Evolutionary conservation across 2,888 invertebrate species (phyloP).

Genomic region (Cryptocephalus moraei): DNA sequence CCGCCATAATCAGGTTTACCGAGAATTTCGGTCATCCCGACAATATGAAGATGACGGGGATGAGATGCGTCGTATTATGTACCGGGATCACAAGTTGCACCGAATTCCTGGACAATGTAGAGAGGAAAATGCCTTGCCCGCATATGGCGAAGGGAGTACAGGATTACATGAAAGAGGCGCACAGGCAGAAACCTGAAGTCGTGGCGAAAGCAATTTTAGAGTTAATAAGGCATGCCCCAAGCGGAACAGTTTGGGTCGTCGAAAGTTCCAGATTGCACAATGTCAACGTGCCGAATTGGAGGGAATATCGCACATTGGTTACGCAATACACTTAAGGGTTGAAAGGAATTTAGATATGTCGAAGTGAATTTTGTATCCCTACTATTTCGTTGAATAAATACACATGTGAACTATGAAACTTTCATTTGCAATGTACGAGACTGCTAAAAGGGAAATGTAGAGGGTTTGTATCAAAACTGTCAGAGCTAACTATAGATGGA

Average conservation of each 20-base stretch:
- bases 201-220: constrained; percentile 29
- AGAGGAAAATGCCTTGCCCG: constrained; percentile 20
- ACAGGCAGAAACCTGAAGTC: constrained; percentile 26
- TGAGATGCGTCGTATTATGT: constrained; percentile 34
- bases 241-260: constrained; percentile 33
- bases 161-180: constrained; percentile 14
- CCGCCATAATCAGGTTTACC: constrained; percentile 31
- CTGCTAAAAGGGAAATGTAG: too few species aligned
- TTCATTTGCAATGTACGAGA: too few species aligned
- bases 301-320: constrained; percentile 8
- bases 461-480: too few species aligned
- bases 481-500: too few species aligned
- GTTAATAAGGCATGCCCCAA: constrained; percentile 25
- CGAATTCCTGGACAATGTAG: constrained; percentile 24
- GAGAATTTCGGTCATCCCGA: constrained; percentile 29
- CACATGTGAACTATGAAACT: too few species aligned
- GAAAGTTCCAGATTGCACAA: constrained; percentile 28
- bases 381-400: too few species aligned
- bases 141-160: constrained; percentile 19
- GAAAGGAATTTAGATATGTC: not conserved
- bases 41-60: constrained; percentile 28
- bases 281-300: constrained; percentile 21
- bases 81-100: constrained; percentile 35
- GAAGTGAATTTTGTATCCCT: too few species aligned
- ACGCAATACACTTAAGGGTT: constrained; percentile 12